Evolutionary conservation across 2,113 vertebrate species (phyloP), one percentile per base, ranked within the genome.

Genomic region (Phoxinus phoxinus): DNA sequence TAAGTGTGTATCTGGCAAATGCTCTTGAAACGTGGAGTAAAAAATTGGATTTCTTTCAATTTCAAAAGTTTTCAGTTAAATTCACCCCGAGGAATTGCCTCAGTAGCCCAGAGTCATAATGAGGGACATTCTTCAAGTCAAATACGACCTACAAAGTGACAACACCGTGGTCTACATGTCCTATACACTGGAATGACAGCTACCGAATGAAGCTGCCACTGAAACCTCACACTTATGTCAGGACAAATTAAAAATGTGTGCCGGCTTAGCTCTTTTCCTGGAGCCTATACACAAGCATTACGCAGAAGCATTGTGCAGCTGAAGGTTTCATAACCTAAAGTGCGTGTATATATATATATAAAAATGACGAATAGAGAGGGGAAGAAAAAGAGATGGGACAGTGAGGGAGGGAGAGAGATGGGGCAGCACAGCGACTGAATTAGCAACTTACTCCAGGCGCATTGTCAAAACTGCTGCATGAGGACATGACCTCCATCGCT

Each of bases 401-500:
- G 84, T 67, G 69, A 76, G 41, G 76, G 44, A 27, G 69, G 48
- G 74, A 86, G 73, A 65, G 53, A 86, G 77, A 73, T 83, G 59
- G 83, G 74, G 59, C 35, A 81, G 86, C 77, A 81, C 41, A 48
- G 85, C n/a, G 90, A 89, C 86, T 87, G 85, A 90, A 88, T 89
- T 89, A 89, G 86, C 76, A 83, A 83, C 69, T 88, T 79, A 87
- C 89, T 89, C 73, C 84, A 87, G 86, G 89, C 89, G 35, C 44
- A 84, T 85, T 89, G 87, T 90, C 87, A 89, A 81, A 84, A 81
- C 79, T 75, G 75, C 77, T 73, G 83, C 77, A 85, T 84, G 84
- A 89, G 89, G 88, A 89, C 86, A 83, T 59, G 88, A 89, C 87
- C 88, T 87, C 88, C 73, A 80, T 85, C 48, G 72, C 75, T 88